Conservation (phyloP, 1,140 invertebrate genomes). For the Megalonaias nervosa region DNA sequence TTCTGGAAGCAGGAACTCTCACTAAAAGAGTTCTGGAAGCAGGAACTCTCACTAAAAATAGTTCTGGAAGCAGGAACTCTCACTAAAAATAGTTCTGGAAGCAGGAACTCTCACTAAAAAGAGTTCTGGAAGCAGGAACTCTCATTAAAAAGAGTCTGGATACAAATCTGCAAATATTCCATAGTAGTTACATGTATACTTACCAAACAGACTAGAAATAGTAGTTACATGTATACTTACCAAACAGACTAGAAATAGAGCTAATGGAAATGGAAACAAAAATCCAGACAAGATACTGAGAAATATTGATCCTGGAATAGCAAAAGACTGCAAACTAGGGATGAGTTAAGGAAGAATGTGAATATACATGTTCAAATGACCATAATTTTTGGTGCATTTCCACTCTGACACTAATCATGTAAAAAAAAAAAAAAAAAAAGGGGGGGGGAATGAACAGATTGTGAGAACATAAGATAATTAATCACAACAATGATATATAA, state of each 20-base stretch:
- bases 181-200: constrained; percentile 53
- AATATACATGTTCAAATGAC: no score
- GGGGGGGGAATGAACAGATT: no score
- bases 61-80: not conserved
- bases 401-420: no score
- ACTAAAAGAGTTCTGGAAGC: not conserved
- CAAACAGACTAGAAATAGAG: constrained; percentile 91
- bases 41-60: not conserved
- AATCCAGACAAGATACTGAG: constrained; percentile 98
- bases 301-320: constrained; percentile 99
- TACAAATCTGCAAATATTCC: not conserved
- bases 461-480: no score
- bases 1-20: not conserved
- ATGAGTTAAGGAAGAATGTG: constrained; percentile 42
- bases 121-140: not conserved
- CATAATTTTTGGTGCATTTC: no score
- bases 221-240: constrained; percentile 69
- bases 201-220: constrained; percentile 90
- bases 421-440: no score
- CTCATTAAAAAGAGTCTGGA: not conserved
- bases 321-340: constrained; percentile 96
- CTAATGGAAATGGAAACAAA: constrained; percentile 93
- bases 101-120: not conserved
- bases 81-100: not conserved
- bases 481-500: no score